phyloP scores from a whole-genome alignment of 2,113 vertebrate genomes.

The Lethenteron reissneri region DNA sequence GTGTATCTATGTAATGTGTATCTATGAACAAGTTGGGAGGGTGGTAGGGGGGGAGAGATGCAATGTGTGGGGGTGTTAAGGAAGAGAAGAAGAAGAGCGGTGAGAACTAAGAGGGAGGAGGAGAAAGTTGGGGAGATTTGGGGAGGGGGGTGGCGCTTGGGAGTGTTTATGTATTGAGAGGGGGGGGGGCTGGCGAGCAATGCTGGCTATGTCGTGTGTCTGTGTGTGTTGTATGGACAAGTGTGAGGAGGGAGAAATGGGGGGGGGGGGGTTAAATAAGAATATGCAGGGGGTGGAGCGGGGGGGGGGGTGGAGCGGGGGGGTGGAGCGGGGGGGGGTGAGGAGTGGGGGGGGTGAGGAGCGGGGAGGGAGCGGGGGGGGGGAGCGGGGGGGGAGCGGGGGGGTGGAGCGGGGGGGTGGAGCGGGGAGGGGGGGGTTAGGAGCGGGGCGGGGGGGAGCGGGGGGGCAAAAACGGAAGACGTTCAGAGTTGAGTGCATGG shows the following conservation, averaged over 20 bases:
- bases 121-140: not conserved
- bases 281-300: not conserved
- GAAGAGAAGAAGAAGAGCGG: not conserved
- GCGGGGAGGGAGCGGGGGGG: not conserved
- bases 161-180: not conserved
- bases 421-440: not conserved
- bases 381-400: not conserved
- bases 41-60: not conserved
- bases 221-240: not conserved
- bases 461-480: constrained; percentile 8
- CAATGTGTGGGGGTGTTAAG: not conserved
- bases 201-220: not conserved
- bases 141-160: not conserved
- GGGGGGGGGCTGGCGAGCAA: not conserved
- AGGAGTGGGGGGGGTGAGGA: not conserved
- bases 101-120: not conserved
- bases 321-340: not conserved
- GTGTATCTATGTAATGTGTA: not conserved
- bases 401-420: constrained; percentile 6
- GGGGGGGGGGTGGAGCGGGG: not conserved
- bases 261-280: not conserved
- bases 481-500: not conserved
- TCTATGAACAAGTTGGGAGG: not conserved
- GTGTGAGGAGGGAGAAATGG: not conserved
- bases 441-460: not conserved